A percentile compares a stretch with the other conserved stretches of the same genome.
Conservation (phyloP, 2,797 vertebrate genomes). For the Amniataba percoides region DNA sequence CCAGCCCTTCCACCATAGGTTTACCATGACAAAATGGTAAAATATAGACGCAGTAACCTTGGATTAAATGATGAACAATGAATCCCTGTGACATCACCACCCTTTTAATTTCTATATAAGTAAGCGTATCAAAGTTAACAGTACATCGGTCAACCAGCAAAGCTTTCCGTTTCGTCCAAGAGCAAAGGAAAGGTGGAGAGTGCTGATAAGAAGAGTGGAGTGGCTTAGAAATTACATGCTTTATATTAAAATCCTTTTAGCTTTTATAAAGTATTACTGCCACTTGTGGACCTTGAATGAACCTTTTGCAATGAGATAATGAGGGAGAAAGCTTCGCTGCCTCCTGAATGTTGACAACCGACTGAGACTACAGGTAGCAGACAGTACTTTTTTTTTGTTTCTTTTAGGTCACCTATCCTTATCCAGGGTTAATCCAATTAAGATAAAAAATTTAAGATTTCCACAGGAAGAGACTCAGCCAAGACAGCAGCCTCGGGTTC, state of each 20-base stretch:
- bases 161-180: slow-evolving; percentile 54
- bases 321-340: slow-evolving; percentile 1
- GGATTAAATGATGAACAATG: slow-evolving; percentile 31
- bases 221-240: slow-evolving; percentile 70
- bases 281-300: slow-evolving; percentile 55
- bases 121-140: slow-evolving; percentile 59
- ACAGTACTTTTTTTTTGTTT: not conserved
- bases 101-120: slow-evolving; percentile 51
- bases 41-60: slow-evolving; percentile 28
- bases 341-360: slow-evolving; percentile 42
- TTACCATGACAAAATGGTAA: slow-evolving; percentile 10
- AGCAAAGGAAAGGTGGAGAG: slow-evolving; percentile 61
- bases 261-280: slow-evolving; percentile 37
- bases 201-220: slow-evolving; percentile 67
- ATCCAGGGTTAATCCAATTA: slow-evolving; percentile 45
- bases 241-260: slow-evolving; percentile 61
- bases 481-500: slow-evolving; percentile 9
- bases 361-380: slow-evolving; percentile 16
- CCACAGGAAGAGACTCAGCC: not conserved
- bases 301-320: slow-evolving; percentile 51
- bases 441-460: slow-evolving; percentile 29
- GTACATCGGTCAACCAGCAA: slow-evolving; percentile 51
- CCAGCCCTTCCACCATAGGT: not conserved
- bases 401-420: slow-evolving; percentile 27
- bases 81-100: slow-evolving; percentile 38